Evolutionary conservation across 2,113 vertebrate genomes (phyloP).

Genomic region (Asarcornis scutulata): DNA sequence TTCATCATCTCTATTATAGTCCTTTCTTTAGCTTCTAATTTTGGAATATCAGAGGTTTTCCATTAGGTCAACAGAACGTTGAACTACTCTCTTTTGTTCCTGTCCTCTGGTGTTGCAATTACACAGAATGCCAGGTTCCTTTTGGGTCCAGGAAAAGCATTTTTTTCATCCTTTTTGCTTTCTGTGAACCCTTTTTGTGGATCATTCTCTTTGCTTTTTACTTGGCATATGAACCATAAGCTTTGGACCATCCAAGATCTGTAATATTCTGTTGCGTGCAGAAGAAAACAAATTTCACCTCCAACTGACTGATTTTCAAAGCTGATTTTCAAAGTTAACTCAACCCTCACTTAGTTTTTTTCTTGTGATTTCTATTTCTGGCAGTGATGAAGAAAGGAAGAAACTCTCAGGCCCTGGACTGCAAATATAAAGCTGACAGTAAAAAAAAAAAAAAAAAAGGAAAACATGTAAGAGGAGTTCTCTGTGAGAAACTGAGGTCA

Average conservation of each 20-base stretch:
- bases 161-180: neutral
- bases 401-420: constrained; percentile 4
- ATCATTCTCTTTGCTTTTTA: neutral
- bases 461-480: neutral
- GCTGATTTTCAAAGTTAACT: constrained; percentile 12
- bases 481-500: constrained; percentile 36
- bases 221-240: neutral
- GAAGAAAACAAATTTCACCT: constrained; percentile 1
- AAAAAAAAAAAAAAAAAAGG: neutral
- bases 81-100: neutral
- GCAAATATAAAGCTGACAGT: constrained; percentile 24
- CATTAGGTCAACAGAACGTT: neutral
- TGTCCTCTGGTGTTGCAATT: neutral
- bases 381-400: neutral
- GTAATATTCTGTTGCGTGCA: neutral
- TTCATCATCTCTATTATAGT: constrained; percentile 4
- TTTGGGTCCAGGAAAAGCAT: neutral
- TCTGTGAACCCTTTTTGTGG: neutral
- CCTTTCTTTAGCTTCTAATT: neutral
- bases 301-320: neutral
- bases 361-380: constrained; percentile 24
- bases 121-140: neutral
- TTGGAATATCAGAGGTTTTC: neutral
- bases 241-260: neutral
- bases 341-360: neutral